Base-by-base conservation (phyloP, 2,888 invertebrate genomes). In the Uloborus plumipes region DNA sequence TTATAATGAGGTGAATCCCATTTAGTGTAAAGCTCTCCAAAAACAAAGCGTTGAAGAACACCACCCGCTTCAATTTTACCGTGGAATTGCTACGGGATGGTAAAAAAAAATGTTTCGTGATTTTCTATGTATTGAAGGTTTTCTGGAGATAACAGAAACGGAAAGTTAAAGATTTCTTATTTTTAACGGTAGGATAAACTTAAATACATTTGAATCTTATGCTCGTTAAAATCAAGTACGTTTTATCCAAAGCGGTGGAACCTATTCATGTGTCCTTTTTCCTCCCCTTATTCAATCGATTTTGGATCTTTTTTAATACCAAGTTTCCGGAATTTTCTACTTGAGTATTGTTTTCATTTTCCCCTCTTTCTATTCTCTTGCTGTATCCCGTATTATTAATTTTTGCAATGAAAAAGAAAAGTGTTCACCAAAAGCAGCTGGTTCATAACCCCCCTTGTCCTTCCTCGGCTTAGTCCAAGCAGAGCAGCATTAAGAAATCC, bases 221-320 rank as follows among this genome's bases (percentile, higher is more conserved):
- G 73, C 80, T 80, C 80, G 80, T 80, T 80, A 80, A 80, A 80
- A 80, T 80, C 73, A 74, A 80, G 80, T 64, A 61, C 73, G 74
- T 69, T 80, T 80, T 80, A 80, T 80, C 73, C 80, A 73, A 62
- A 69, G 47, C 62, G 67, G 64, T 65, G 39, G 73, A 69, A 51
- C 49, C 73, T 73, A 80, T 80, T 74, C 73, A 79, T 31, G 59
- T 67, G 49, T 64, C 18, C 18, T 62, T 47, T 62, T 39, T 53
- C 61, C 65, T 59, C 26, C 50, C 16, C 20, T 15, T 22, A 16
- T 72, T 20, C 55, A 26, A 72, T 73, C 72, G 66, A 72, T 78
- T 71, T 55, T 11, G 26, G 53, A 51, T 31, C 49, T 51, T 58
- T 47, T 66, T 31, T 31, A 55, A 69, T 59, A 26, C 79, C 50